Percentiles rank a stretch among this genome's conserved stretches.
phyloP scores from a whole-genome alignment of 2,113 vertebrate genomes.

The Calyptomena viridis region DNA sequence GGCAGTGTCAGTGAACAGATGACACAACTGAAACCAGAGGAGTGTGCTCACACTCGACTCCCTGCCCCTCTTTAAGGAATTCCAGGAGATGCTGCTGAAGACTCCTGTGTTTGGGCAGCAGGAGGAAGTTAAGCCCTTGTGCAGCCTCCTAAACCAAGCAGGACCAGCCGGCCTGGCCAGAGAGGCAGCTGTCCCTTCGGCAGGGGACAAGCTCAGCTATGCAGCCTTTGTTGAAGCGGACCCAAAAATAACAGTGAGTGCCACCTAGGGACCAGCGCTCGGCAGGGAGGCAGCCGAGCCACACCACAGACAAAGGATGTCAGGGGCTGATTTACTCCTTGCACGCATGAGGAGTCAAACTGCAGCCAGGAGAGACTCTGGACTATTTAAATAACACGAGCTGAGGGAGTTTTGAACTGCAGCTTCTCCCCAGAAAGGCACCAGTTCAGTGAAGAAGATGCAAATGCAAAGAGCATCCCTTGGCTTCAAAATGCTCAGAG shows the following conservation, averaged over 20 bases:
- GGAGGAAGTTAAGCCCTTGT: background rate
- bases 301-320: background rate
- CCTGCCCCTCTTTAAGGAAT: background rate
- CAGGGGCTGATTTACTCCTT: background rate
- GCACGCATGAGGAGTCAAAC: background rate
- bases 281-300: background rate
- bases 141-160: background rate
- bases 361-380: background rate
- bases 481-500: background rate
- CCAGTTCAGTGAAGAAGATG: background rate
- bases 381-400: background rate
- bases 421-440: background rate
- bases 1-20: background rate
- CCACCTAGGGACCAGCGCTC: background rate
- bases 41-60: background rate
- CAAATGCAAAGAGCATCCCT: background rate
- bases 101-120: background rate
- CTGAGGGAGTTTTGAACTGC: background rate
- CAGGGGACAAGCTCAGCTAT: background rate
- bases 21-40: background rate
- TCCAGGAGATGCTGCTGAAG: background rate
- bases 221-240: slow-evolving; percentile 4
- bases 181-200: background rate
- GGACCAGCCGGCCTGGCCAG: background rate
- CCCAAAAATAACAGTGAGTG: slow-evolving; percentile 19